Evolutionary conservation across 2,797 vertebrate genomes (phyloP), one percentile per base, ranked within the genome.

Genomic region (Premnoplex brunnescens): DNA sequence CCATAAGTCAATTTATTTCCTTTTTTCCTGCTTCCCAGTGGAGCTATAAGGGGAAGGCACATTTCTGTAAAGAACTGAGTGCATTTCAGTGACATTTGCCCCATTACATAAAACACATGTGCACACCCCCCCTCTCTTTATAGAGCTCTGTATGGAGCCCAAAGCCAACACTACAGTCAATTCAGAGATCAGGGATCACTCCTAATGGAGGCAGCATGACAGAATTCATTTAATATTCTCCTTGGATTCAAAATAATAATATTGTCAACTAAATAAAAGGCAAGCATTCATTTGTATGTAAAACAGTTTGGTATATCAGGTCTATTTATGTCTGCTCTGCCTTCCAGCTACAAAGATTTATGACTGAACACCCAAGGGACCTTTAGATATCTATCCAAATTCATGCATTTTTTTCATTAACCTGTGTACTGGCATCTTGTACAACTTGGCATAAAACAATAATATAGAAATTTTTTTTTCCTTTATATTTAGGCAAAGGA

Each of bases 231-330:
- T 94, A 87, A 91, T 94, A 97, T 96, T 97, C 96, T 89, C 90
- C 88, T 87, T 52, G 49, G 82, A 88, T 95, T 94, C 36, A 8
- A 95, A 97, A 97, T 95, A 96, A 97, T 95, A 96, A 95, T 96
- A 95, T 94, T 91, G 95, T 96, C 97, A 96, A 86, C 92, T 78
- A 95, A 96, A 96, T 96, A 93, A 97, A 96, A 97, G 91, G 67
- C 94, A 94, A 95, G 82, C 84, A 55, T 68, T 97, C 96, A 97
- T 97, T 97, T 97, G 94, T 97, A 97, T 97, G 97, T 97, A 96
- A 96, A 97, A 81, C 74, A 97, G 97, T 76, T 93, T 71, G 86
- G 94, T 96, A 27, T 92, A 96, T 95, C 92, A 96, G 91, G 82
- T 86, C 93, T 96, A 95, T 97, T 96, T 95, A 88, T 83, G 88